These are phyloP conservation scores for Callospermophilus lateralis DNA, from an alignment of 2,113 vertebrate genomes.

Conservation along the genomic window DNA sequence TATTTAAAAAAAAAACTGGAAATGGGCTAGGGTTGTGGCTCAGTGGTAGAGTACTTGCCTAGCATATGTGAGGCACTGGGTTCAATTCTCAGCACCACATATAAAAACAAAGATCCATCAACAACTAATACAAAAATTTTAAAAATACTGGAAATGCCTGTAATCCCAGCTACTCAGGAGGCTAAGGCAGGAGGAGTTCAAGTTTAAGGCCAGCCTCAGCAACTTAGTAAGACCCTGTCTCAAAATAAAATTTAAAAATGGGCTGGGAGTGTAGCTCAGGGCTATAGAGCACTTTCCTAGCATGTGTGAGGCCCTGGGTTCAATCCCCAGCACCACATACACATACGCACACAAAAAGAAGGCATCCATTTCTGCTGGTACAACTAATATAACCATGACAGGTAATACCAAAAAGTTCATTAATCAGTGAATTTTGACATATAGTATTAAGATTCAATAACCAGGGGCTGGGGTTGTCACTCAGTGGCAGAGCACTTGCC, in stretches of 20 bases:
- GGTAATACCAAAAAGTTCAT: background rate
- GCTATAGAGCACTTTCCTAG: background rate
- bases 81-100: too few relatives aligned
- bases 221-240: background rate
- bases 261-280: background rate
- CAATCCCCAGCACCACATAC: background rate
- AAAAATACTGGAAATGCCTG: slow-evolving; percentile 22
- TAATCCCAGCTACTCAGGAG: background rate
- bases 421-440: slow-evolving; percentile 6
- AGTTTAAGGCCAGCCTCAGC: background rate
- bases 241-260: background rate
- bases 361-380: slow-evolving; percentile 8
- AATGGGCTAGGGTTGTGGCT: too few relatives aligned
- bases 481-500: too few relatives aligned
- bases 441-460: background rate
- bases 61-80: too few relatives aligned
- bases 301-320: background rate
- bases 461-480: too few relatives aligned
- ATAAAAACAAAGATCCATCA: too few relatives aligned
- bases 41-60: too few relatives aligned
- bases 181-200: background rate
- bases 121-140: too few relatives aligned
- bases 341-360: background rate
- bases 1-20: too few relatives aligned
- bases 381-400: background rate